These are phyloP conservation scores for Catharus fuscescens DNA, from an alignment of 2,113 vertebrate species.

Conservation along the genomic window DNA sequence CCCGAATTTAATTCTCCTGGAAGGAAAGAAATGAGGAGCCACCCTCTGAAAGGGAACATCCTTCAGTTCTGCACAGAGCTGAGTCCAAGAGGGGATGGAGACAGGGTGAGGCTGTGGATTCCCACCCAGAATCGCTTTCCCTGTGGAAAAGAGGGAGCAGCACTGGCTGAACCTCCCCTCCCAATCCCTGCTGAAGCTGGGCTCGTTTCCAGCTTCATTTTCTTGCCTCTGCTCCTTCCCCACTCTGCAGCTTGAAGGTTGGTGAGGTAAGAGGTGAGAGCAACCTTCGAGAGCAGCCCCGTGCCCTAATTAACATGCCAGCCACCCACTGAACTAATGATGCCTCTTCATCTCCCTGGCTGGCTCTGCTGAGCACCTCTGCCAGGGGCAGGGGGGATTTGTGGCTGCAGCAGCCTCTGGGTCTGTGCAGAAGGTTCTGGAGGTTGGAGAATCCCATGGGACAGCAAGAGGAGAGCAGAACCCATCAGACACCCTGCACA, in stretches of 20 bases:
- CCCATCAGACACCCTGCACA: neutral
- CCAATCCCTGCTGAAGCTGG: rapidly evolving
- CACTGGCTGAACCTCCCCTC: neutral
- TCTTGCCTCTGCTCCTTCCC: neutral
- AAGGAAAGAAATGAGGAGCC: neutral
- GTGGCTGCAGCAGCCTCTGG: neutral
- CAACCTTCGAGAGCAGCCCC: neutral
- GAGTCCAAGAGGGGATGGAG: neutral
- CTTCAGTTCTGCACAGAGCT: rapidly evolving
- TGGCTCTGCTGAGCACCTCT: neutral
- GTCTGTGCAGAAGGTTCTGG: neutral
- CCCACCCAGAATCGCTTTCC: neutral
- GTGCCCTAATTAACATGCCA: neutral
- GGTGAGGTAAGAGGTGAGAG: neutral
- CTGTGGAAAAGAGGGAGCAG: neutral
- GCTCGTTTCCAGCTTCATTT: neutral
- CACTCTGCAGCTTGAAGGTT: neutral
- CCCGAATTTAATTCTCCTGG: neutral
- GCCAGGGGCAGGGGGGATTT: neutral
- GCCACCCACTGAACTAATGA: neutral
- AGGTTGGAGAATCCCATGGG: rapidly evolving
- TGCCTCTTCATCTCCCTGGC: neutral
- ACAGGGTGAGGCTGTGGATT: neutral
- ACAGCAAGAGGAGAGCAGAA: neutral
- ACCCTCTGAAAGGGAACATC: neutral